These are phyloP conservation scores for Drosophila meridiana DNA, from an alignment of 2,888 invertebrate genomes.

Conservation along the genomic window DNA sequence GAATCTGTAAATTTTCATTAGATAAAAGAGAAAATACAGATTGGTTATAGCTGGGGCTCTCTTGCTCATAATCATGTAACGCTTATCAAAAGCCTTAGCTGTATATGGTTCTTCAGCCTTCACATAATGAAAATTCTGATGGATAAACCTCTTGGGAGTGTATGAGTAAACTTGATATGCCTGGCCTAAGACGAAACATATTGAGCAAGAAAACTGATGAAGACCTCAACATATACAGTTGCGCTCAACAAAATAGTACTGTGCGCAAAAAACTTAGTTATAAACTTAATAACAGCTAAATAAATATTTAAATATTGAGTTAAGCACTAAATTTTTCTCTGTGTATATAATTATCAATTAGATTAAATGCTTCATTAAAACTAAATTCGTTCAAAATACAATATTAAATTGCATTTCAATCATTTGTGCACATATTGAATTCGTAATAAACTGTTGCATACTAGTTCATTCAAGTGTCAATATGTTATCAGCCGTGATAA, in stretches of 20 bases:
- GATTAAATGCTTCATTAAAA: not conserved
- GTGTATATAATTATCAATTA: not conserved
- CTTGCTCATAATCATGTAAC: no score
- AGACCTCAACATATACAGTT: not conserved
- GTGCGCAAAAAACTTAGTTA: no score
- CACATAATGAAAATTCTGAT: not conserved
- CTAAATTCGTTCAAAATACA: not conserved
- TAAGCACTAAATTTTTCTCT: no score
- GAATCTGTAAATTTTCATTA: no score
- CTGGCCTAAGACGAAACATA: not conserved
- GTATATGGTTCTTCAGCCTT: no score
- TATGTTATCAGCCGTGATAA: slow-evolving; percentile 4
- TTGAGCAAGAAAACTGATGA: not conserved
- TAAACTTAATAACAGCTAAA: no score
- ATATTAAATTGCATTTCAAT: not conserved
- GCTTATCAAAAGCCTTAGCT: no score
- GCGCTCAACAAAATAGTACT: no score
- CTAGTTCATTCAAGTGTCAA: not conserved
- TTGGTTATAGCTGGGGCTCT: no score
- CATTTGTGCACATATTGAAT: not conserved
- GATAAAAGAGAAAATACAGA: no score
- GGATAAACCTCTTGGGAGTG: no score
- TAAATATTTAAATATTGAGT: no score
- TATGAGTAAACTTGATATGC: not conserved
- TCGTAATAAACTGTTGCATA: slow-evolving; percentile 1